Percentiles rank a stretch among this genome's conserved stretches.
These are phyloP conservation scores for Clarias platycephalus DNA, from an alignment of 2,797 vertebrate species.

Conservation along the genomic window DNA sequence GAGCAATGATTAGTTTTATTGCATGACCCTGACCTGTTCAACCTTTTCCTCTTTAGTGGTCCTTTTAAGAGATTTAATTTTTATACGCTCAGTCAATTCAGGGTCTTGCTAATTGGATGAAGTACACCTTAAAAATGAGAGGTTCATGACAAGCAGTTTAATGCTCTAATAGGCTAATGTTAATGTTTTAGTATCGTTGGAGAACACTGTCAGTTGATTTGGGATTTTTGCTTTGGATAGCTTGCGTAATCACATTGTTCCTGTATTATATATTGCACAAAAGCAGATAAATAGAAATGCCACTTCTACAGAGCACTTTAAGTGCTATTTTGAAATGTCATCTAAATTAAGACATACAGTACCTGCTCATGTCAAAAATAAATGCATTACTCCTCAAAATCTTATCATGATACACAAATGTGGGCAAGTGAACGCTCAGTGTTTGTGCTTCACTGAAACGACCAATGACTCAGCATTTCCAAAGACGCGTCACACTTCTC, in stretches of 20 bases:
- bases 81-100: background rate
- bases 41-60: background rate
- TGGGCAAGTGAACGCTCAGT: constrained; percentile 11
- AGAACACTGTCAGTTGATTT: background rate
- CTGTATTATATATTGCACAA: too few relatives aligned
- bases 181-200: background rate
- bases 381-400: background rate
- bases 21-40: background rate
- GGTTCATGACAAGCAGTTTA: background rate
- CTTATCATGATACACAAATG: background rate
- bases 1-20: background rate
- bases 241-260: background rate
- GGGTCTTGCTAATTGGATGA: constrained; percentile 13
- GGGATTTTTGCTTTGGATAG: background rate
- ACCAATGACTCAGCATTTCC: constrained; percentile 24
- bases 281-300: background rate
- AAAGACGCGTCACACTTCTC: background rate
- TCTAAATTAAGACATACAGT: background rate
- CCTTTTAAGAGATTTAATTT: constrained; percentile 18
- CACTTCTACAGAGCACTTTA: background rate
- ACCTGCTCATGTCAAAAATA: background rate
- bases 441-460: background rate
- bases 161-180: background rate
- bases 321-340: too few relatives aligned
- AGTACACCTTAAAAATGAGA: constrained; percentile 4